Percentiles rank a stretch among this genome's conserved stretches.
phyloP scores from a whole-genome alignment of 1,140 invertebrate genomes.

The Drosophila mojavensis region DNA sequence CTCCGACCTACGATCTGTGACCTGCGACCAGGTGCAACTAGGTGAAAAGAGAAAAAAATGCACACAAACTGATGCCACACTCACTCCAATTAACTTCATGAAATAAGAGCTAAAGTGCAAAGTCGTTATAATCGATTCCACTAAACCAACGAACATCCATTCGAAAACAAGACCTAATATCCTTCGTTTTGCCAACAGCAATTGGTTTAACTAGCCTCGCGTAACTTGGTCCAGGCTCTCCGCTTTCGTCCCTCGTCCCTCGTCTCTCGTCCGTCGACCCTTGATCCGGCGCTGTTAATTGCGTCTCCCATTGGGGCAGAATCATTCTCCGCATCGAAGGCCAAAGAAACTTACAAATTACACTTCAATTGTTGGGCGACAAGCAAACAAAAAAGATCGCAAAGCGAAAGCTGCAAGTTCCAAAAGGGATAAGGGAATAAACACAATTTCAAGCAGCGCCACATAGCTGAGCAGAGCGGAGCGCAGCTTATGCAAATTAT shows the following conservation, averaged over 20 bases:
- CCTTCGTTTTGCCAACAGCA: not conserved
- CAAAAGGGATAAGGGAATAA: constrained; percentile 30
- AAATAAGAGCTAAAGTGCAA: not conserved
- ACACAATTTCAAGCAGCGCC: constrained; percentile 39
- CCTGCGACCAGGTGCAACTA: not conserved
- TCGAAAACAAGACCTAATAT: not conserved
- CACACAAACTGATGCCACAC: not conserved
- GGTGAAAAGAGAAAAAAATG: not conserved
- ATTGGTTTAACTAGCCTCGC: constrained; percentile 10
- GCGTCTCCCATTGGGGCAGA: constrained; percentile 23
- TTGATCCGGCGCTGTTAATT: constrained; percentile 40
- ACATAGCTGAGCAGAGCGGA: not conserved
- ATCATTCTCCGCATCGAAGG: not conserved
- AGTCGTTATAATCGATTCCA: not conserved
- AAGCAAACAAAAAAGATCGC: constrained; percentile 45
- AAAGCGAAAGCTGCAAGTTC: constrained; percentile 11
- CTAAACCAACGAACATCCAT: not conserved
- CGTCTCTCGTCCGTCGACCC: too few species aligned
- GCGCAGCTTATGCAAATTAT: constrained; percentile 76
- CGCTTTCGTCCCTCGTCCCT: too few species aligned
- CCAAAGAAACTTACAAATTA: constrained; percentile 57
- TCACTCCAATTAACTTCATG: not conserved
- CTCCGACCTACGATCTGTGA: not conserved
- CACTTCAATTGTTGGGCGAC: constrained; percentile 56
- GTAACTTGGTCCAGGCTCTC: not conserved